phyloP scores from a whole-genome alignment of 2,113 vertebrate species.

The Melanerpes formicivorus region DNA sequence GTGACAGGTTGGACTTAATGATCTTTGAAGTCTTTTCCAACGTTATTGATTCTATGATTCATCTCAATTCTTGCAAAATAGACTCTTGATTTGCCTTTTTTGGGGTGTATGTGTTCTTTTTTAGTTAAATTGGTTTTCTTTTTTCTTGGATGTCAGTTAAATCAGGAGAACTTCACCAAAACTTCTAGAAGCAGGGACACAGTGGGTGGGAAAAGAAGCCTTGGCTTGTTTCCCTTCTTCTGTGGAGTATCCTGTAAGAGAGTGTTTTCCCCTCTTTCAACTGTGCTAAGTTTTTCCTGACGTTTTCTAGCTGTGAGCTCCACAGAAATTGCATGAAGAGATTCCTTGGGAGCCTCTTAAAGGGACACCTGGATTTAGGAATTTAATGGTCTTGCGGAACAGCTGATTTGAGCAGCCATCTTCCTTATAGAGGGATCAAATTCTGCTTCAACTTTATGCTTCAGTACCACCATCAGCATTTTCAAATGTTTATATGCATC shows the following conservation, averaged over 20 bases:
- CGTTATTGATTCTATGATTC: no score
- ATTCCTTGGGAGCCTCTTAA: not conserved
- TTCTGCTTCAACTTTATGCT: not conserved
- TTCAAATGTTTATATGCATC: not conserved
- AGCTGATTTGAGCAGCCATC: not conserved
- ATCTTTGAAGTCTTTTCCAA: no score
- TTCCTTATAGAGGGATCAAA: not conserved
- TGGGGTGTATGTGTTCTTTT: not conserved
- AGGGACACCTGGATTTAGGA: not conserved
- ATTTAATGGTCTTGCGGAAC: not conserved
- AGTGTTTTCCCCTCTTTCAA: not conserved
- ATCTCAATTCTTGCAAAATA: not conserved
- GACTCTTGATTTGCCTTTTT: not conserved
- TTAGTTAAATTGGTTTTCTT: not conserved
- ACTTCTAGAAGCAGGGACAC: not conserved
- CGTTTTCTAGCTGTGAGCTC: not conserved
- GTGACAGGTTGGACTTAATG: no score
- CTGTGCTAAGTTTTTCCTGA: not conserved
- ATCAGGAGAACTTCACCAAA: not conserved
- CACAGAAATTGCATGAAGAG: not conserved
- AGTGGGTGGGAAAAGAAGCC: not conserved
- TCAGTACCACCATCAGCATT: not conserved
- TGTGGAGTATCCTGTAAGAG: not conserved
- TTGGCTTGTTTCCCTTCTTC: not conserved
- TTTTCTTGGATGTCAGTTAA: not conserved